A percentile compares a stretch with the other conserved stretches of the same genome.
phyloP scores from a whole-genome alignment of 2,113 vertebrate genomes.

The Sebastes fasciatus region DNA sequence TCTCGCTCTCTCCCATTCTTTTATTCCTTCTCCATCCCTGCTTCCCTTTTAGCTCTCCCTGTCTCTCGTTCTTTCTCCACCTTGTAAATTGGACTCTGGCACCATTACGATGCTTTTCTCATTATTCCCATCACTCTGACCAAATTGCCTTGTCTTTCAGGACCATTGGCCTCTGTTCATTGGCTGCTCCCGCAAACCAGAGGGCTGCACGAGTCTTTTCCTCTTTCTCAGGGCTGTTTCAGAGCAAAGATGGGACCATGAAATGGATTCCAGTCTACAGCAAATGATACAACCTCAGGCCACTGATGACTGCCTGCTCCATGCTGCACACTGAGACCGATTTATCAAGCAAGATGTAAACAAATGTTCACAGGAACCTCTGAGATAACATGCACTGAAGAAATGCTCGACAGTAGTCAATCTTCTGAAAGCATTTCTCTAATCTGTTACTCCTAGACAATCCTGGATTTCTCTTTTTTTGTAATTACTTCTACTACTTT shows the following conservation, averaged over 20 bases:
- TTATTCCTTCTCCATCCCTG: conserved; percentile 42
- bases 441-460: neutral
- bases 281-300: conserved; percentile 54
- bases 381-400: conserved; percentile 17
- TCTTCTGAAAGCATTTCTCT: neutral
- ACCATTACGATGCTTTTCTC: conserved; percentile 82
- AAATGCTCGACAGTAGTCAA: neutral
- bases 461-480: neutral
- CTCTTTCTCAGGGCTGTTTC: conserved; percentile 51
- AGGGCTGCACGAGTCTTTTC: conserved; percentile 57
- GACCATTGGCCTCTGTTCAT: conserved; percentile 80
- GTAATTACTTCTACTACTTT: no score
- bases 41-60: conserved; percentile 45
- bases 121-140: conserved; percentile 80
- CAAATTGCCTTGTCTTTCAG: conserved; percentile 87
- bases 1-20: conserved; percentile 23
- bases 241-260: conserved; percentile 59
- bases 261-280: conserved; percentile 63
- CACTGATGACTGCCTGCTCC: conserved; percentile 38
- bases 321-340: conserved; percentile 17
- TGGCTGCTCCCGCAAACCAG: conserved; percentile 67
- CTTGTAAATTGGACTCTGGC: conserved; percentile 75
- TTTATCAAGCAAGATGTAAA: conserved; percentile 45
- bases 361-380: conserved; percentile 32
- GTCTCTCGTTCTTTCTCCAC: conserved; percentile 30